These are phyloP conservation scores for Melanotaenia trifasciata DNA, from an alignment of 2,797 vertebrate genomes.

Conservation along the genomic window DNA sequence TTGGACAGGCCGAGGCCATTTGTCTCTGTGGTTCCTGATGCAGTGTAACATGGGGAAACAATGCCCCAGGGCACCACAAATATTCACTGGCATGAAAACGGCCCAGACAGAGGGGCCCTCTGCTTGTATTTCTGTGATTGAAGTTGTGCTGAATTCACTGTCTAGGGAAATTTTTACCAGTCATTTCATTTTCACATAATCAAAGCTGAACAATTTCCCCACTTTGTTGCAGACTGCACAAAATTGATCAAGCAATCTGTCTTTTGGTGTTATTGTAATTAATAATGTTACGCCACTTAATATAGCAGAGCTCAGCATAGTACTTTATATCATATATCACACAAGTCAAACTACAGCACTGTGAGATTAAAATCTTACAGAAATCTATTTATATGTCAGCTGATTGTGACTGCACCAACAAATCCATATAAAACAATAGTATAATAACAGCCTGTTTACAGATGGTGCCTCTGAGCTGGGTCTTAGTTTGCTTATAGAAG, in stretches of 20 bases:
- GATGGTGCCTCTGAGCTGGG: background rate
- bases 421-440: slow-evolving; percentile 11
- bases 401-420: slow-evolving; percentile 11
- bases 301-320: slow-evolving; percentile 26
- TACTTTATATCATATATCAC: background rate
- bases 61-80: slow-evolving; percentile 68
- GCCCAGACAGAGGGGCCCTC: slow-evolving; percentile 40
- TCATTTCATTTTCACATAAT: slow-evolving; percentile 46
- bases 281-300: slow-evolving; percentile 39
- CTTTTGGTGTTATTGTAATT: slow-evolving; percentile 49
- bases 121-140: slow-evolving; percentile 44
- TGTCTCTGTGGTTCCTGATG: slow-evolving; percentile 77
- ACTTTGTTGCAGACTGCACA: slow-evolving; percentile 42
- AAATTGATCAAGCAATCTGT: slow-evolving; percentile 61
- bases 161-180: slow-evolving; percentile 33
- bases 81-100: slow-evolving; percentile 72
- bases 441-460: background rate
- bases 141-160: slow-evolving; percentile 47
- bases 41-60: slow-evolving; percentile 75
- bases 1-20: slow-evolving; percentile 71
- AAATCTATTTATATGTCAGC: slow-evolving; percentile 16
- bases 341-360: slow-evolving; percentile 11
- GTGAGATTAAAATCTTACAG: slow-evolving; percentile 7
- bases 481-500: slow-evolving; percentile 1
- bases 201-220: slow-evolving; percentile 46